phyloP scores from a whole-genome alignment of 2,797 vertebrate genomes.

The Xyrichtys novacula region DNA sequence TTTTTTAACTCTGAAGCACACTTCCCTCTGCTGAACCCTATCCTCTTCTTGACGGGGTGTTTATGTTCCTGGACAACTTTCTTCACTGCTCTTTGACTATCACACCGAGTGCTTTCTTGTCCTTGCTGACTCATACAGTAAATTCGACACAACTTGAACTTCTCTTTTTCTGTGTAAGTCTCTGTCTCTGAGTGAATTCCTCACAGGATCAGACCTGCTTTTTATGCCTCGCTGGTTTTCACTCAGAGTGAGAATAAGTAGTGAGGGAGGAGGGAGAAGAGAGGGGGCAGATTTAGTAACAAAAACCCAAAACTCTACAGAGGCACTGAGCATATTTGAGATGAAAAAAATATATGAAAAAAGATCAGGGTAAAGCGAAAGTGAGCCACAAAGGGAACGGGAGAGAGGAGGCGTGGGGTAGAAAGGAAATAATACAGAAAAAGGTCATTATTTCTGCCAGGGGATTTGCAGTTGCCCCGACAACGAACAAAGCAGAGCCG shows the following conservation, averaged over 20 bases:
- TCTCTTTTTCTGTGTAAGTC: conserved; percentile 40
- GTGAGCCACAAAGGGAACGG: conserved; percentile 31
- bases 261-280: conserved; percentile 22
- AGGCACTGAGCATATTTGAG: conserved; percentile 40
- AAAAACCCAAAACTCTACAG: conserved; percentile 47
- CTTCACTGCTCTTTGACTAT: conserved; percentile 36
- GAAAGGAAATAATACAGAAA: conserved; percentile 66
- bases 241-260: conserved; percentile 64
- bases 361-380: conserved; percentile 31
- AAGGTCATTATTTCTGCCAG: conserved; percentile 78
- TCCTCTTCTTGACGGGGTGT: conserved; percentile 33
- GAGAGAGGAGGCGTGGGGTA: conserved; percentile 17
- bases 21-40: conserved; percentile 14
- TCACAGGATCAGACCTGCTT: conserved; percentile 88
- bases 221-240: conserved; percentile 80
- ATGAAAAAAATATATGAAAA: conserved; percentile 21
- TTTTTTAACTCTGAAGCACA: conserved; percentile 35
- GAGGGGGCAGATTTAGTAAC: conserved; percentile 31
- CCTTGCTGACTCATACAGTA: conserved; percentile 55
- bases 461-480: conserved; percentile 82
- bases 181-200: conserved; percentile 79
- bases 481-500: conserved; percentile 82
- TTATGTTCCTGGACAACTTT: conserved; percentile 28
- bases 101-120: conserved; percentile 24
- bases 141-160: conserved; percentile 50